Evolutionary conservation across 2,113 vertebrate genomes (phyloP).

Genomic region (Alethe castanea): DNA sequence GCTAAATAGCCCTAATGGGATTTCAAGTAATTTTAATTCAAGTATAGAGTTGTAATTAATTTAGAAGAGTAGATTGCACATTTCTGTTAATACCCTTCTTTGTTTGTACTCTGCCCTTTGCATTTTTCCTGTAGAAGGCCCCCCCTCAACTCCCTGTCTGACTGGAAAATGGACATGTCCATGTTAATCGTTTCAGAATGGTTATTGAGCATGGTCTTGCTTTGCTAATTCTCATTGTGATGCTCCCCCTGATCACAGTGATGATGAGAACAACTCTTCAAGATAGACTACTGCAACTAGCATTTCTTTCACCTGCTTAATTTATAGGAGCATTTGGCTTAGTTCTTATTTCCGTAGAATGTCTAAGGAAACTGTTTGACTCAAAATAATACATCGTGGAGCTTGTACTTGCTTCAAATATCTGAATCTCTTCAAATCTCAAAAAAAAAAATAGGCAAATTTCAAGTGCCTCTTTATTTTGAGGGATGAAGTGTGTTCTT

Average conservation of each 20-base stretch:
- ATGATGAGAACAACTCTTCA: neutral
- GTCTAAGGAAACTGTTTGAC: neutral
- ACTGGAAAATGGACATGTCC: neutral
- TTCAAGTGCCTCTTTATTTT: neutral
- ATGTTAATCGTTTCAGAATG: neutral
- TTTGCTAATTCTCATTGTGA: neutral
- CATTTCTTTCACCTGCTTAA: neutral
- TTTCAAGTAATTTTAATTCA: neutral
- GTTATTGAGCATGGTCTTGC: neutral
- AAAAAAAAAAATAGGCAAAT: neutral
- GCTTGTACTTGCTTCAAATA: neutral
- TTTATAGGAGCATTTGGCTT: neutral
- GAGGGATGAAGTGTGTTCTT: neutral
- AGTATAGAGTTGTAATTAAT: neutral
- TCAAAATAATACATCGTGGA: neutral
- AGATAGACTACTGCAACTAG: neutral
- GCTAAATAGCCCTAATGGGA: neutral
- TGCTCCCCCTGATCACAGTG: neutral
- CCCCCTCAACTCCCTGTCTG: accelerated
- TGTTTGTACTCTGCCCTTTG: neutral
- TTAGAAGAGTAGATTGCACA: neutral
- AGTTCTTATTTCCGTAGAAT: neutral
- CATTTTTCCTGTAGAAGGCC: neutral
- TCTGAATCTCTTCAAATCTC: neutral
- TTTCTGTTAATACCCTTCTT: neutral